A percentile compares a stretch with the other conserved stretches of the same genome.
These are phyloP conservation scores for Tiliacea citrago DNA, from an alignment of 2,888 invertebrate species.

Conservation along the genomic window DNA sequence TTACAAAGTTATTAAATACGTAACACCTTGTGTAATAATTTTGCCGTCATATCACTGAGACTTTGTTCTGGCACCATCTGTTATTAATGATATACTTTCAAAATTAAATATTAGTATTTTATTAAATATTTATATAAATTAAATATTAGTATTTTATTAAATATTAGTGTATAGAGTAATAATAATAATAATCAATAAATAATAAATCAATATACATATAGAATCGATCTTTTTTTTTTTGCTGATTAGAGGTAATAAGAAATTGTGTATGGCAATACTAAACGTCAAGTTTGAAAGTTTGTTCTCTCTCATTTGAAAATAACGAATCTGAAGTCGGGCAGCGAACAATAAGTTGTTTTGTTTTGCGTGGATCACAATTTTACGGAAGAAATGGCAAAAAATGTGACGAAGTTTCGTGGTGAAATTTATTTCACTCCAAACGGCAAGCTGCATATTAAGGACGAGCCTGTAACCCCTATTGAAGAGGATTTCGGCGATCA, in stretches of 20 bases:
- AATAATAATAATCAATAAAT: too few species aligned
- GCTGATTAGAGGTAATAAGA: neutral
- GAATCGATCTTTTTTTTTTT: neutral
- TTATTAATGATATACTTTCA: neutral
- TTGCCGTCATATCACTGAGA: neutral
- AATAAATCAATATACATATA: too few species aligned
- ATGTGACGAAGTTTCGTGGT: conserved; percentile 84
- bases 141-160: too few species aligned
- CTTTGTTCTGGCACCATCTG: neutral
- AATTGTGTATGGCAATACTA: conserved; percentile 50
- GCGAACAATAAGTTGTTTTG: conserved; percentile 53
- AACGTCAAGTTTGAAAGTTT: conserved; percentile 57
- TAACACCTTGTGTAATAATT: too few species aligned
- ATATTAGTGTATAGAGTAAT: too few species aligned
- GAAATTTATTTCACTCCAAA: conserved; percentile 79
- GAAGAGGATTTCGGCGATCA: conserved; percentile 83
- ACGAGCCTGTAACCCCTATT: conserved; percentile 81
- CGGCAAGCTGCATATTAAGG: conserved; percentile 76
- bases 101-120: neutral
- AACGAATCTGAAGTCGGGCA: conserved; percentile 60
- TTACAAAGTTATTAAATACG: too few species aligned
- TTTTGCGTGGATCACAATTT: conserved; percentile 36
- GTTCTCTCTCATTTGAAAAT: conserved; percentile 66
- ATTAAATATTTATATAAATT: too few species aligned
- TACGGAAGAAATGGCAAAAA: conserved; percentile 78